Conservation (phyloP, 2,113 vertebrate genomes). For the Apus apus region DNA sequence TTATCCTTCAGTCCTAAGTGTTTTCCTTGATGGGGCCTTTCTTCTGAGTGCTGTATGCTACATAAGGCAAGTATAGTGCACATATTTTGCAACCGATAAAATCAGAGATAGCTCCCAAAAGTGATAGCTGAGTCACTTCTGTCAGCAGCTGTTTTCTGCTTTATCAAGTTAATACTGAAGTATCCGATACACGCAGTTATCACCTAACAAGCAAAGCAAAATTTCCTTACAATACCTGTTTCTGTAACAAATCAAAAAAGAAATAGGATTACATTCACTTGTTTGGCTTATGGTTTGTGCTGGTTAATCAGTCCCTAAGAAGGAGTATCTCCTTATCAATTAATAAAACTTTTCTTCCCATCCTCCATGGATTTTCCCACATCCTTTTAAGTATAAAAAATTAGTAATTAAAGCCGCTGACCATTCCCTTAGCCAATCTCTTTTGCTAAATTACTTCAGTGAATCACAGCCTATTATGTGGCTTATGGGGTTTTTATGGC, state of each 20-base stretch:
- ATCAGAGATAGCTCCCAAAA: not conserved
- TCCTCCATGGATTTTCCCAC: not conserved
- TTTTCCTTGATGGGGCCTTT: not conserved
- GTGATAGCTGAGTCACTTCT: not conserved
- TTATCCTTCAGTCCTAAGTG: not conserved
- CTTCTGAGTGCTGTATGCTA: not conserved
- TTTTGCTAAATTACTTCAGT: not conserved
- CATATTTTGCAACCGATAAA: accelerated
- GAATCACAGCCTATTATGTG: not conserved
- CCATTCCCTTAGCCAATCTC: not conserved
- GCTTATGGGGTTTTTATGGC: not conserved
- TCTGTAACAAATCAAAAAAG: not conserved
- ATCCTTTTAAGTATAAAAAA: not conserved
- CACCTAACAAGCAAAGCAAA: not conserved
- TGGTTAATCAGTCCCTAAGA: not conserved
- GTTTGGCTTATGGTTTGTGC: not conserved
- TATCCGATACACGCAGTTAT: not conserved
- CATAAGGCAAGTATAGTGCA: not conserved
- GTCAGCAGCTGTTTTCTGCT: not conserved
- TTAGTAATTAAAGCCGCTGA: not conserved
- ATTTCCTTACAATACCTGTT: not conserved
- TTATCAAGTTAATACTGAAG: not conserved
- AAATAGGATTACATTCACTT: not conserved
- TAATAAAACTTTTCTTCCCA: not conserved
- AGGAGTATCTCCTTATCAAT: not conserved